Conservation (phyloP, 2,888 invertebrate genomes). For the Meloe dianella region DNA sequence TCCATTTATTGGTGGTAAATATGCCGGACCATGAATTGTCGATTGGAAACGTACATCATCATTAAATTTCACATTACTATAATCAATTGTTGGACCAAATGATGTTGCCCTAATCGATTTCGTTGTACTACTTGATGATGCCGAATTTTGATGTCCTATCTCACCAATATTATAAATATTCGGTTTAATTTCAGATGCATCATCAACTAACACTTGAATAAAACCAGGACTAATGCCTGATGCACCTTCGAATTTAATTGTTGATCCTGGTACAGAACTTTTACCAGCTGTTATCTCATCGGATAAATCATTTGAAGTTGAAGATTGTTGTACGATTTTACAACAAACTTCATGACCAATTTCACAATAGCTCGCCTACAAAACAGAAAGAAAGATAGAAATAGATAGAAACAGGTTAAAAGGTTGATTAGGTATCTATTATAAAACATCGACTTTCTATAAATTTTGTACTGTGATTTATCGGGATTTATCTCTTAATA, state of each 20-base stretch:
- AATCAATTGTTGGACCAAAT: constrained; percentile 52
- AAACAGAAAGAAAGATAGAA: constrained; percentile 19
- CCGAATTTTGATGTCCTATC: constrained; percentile 41
- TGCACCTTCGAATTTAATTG: constrained; percentile 45
- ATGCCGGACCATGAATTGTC: constrained; percentile 53
- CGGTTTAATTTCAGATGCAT: constrained; percentile 41
- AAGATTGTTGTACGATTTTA: constrained; percentile 26
- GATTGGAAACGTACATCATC: constrained; percentile 53
- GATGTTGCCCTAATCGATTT: constrained; percentile 50
- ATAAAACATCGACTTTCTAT: constrained; percentile 14
- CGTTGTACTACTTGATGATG: constrained; percentile 42
- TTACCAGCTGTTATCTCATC: constrained; percentile 47
- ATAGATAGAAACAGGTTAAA: neutral
- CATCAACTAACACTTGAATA: constrained; percentile 46
- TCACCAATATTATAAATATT: constrained; percentile 49
- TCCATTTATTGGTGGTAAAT: constrained; percentile 53
- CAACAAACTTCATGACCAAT: constrained; percentile 43
- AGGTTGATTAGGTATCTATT: constrained; percentile 11
- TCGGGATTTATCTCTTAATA: constrained; percentile 8
- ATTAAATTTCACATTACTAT: constrained; percentile 50
- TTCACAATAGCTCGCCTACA: constrained; percentile 32
- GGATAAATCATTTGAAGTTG: constrained; percentile 12
- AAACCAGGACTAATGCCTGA: constrained; percentile 48
- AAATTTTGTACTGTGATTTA: neutral
- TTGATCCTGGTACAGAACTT: constrained; percentile 45